Base-by-base conservation (phyloP, 2,113 vertebrate genomes). In the Ifrita kowaldi region DNA sequence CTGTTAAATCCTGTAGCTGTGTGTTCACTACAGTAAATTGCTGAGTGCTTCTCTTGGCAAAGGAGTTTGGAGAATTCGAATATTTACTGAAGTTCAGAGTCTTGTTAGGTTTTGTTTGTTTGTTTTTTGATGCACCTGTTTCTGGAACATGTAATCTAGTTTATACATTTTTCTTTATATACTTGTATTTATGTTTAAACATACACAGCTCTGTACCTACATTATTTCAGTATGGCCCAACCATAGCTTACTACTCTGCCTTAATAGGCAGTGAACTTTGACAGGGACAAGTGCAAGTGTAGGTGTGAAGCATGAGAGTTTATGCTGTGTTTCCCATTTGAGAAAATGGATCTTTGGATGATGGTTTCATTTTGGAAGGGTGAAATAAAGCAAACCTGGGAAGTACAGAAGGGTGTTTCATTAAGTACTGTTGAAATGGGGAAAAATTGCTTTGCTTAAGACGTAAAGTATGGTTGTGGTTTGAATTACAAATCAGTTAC, bases 391-490 rank as follows among this genome's bases (percentile, higher is more conserved):
- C 35, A 71, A 50, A n/a, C 35, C 14, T 70, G 42, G 14, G 24
- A 84, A 26, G 28, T 41, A 21, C 17, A 39, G 69, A 63, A 89
- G 37, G 21, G 6, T 37, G 28, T 56, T 85, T 87, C 27, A 24
- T 64, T 80, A 74, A 65, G 41, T 24, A 8, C 65, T 74, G 37
- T 26, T 84, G 73, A 84, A 91, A 26, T 65, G 71, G 15, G 12
- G 30, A 16, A 13, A 81, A 49, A 37, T 37, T 53, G 20, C 16
- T 87, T 89, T 28, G 28, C 16, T 69, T 74, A 37, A 32, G 30
- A 69, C 3, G 2, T 44, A 68, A 87, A 73, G 39, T 64, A 55
- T 0, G 1, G 3, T 7, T 73, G 35, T 68, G 15, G 4, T 62
- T 84, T 81, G 44, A 89, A 59, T 78, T 88, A 35, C 13, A 3